Evolutionary conservation across 1,140 invertebrate species (phyloP), one percentile per base, ranked within the genome.

Genomic region (Pseudomyrmex cubaensis): DNA sequence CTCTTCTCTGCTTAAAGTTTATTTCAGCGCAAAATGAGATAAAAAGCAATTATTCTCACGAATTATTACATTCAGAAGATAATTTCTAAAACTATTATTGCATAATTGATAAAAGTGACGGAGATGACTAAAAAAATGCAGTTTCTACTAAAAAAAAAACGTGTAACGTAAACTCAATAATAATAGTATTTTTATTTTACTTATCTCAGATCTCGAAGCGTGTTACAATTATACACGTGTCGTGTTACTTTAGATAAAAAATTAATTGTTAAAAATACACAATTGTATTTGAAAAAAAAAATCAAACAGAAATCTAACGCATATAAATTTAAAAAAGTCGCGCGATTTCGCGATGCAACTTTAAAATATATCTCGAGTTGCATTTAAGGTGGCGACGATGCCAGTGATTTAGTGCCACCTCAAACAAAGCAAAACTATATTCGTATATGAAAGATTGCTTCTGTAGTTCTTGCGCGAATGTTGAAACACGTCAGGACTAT

Each of bases 401-500:
- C 17, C 35, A 54, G 25, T 56, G 13, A 77, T 76, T 77, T 46
- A 77, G 56, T 57, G 17, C 35, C 13, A 12, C 15, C 64, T 69
- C 17, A 46, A 35, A 62, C 57, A 75, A 75, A 57, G 63, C 35
- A 35, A 78, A 69, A 78, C 52, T 78, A 44, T 44, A 77, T 67
- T 17, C 20, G 20, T 59, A 54, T 67, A 57, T 77, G 52, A 78
- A 78, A 78, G 54, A 78, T 78, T 70, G 35, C 20, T 78, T 69
- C 15, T 69, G 52, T 20, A 70, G 44, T 25, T 78, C 64, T 69
- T 78, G 12, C 15, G 62, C 54, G 20, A 78, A 78, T 70, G 64
- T 78, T 78, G 59, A 70, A 78, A 70, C 54, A 78, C 44, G 54
- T 57, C 64, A 70, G 64, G 44, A 78, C 54, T 54, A 78, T 78